Conservation (phyloP, 2,888 invertebrate species). For the Linnaemya vulpina region DNA sequence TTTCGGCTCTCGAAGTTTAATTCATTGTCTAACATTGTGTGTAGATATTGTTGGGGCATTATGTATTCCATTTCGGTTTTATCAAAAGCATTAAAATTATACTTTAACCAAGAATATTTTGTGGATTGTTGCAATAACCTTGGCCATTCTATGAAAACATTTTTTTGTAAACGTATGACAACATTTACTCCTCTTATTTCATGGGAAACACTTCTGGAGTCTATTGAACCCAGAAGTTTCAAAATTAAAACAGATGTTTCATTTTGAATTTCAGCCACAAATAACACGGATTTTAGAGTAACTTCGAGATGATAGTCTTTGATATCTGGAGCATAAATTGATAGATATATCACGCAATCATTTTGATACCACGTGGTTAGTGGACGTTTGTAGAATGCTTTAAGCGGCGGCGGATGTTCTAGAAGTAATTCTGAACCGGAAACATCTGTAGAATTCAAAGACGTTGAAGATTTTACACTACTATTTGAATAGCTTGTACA, state of each 20-base stretch:
- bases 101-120: conserved; percentile 74
- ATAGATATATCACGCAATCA: conserved; percentile 75
- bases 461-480: conserved; percentile 57
- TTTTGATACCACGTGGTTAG: conserved; percentile 77
- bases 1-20: neutral
- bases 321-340: conserved; percentile 76
- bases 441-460: conserved; percentile 50
- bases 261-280: conserved; percentile 69
- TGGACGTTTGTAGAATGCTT: conserved; percentile 74
- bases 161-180: conserved; percentile 76
- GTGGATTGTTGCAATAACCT: conserved; percentile 73
- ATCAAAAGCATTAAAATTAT: conserved; percentile 75
- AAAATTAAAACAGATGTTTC: conserved; percentile 73
- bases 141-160: conserved; percentile 75
- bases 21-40: conserved; percentile 62
- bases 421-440: neutral
- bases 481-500: conserved; percentile 54
- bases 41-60: conserved; percentile 70
- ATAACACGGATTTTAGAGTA: conserved; percentile 69
- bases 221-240: conserved; percentile 74
- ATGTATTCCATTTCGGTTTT: conserved; percentile 71
- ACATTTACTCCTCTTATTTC: conserved; percentile 77
- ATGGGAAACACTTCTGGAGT: conserved; percentile 74
- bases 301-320: conserved; percentile 75
- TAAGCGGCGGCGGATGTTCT: conserved; percentile 70